Conservation (phyloP, 2,797 vertebrate genomes). For the Cryptoblepharus egeriae region DNA sequence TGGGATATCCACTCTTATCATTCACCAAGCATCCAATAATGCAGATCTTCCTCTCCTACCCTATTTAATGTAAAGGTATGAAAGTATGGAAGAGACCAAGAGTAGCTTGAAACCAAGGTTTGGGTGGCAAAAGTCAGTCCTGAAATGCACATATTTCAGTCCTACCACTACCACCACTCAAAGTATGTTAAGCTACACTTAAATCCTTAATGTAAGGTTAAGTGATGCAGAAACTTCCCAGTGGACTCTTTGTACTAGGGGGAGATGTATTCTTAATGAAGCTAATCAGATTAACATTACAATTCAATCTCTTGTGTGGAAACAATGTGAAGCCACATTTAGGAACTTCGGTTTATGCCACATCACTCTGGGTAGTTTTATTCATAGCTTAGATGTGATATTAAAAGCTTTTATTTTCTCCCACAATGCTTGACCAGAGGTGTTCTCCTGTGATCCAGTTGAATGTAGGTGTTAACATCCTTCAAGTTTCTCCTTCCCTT, state of each 20-base stretch:
- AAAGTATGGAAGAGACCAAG: background rate
- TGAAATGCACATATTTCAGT: background rate
- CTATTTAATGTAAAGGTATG: background rate
- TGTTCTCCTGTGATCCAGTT: background rate
- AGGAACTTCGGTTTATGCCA: slow-evolving; percentile 52
- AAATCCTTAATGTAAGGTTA: slow-evolving; percentile 51
- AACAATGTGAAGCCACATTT: slow-evolving; percentile 67
- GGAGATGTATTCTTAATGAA: slow-evolving; percentile 47
- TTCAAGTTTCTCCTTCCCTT: background rate
- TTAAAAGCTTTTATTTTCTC: slow-evolving; percentile 45
- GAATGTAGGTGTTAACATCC: slow-evolving; percentile 16
- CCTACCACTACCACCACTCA: background rate
- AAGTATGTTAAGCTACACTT: slow-evolving; percentile 20
- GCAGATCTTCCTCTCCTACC: background rate
- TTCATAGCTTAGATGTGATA: slow-evolving; percentile 33
- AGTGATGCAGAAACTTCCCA: slow-evolving; percentile 59
- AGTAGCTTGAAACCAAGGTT: background rate
- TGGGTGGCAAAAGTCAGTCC: slow-evolving; percentile 19
- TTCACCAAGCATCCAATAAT: background rate
- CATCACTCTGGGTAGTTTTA: slow-evolving; percentile 62
- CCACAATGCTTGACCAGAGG: slow-evolving; percentile 22
- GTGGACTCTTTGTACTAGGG: background rate
- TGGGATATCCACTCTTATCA: background rate
- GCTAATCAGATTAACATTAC: slow-evolving; percentile 71
- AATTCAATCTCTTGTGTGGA: slow-evolving; percentile 65